Evolutionary conservation across 2,888 invertebrate species (phyloP).

Genomic region (Choristoneura rosaceana): DNA sequence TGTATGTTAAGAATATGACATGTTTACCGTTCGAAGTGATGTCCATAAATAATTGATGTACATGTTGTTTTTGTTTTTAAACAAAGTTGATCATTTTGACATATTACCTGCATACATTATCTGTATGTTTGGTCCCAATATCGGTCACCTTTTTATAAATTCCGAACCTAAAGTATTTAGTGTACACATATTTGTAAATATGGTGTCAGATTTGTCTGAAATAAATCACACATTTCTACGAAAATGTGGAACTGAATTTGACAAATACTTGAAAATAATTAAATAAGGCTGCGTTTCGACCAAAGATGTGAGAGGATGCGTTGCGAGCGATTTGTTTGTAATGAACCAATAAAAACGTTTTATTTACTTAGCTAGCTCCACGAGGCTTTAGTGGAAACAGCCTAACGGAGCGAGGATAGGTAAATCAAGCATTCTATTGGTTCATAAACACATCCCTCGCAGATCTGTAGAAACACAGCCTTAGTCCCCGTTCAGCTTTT

Average conservation of each 20-base stretch:
- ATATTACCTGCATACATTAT: neutral
- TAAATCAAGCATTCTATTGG: too few species aligned
- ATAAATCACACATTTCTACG: constrained; percentile 1
- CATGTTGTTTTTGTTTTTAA: neutral
- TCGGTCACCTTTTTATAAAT: neutral
- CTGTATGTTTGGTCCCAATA: neutral
- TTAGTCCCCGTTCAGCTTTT: constrained; percentile 1
- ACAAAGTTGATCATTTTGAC: neutral
- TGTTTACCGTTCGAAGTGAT: neutral
- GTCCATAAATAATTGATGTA: neutral
- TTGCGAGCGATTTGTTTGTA: too few species aligned
- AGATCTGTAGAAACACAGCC: too few species aligned
- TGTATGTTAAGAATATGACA: neutral
- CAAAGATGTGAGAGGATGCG: too few species aligned
- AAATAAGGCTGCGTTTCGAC: too few species aligned
- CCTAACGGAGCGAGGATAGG: too few species aligned
- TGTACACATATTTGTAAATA: constrained; percentile 9
- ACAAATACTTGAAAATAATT: constrained; percentile 10
- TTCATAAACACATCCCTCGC: too few species aligned
- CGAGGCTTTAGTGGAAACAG: too few species aligned
- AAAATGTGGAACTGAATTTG: neutral
- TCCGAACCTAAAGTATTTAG: neutral
- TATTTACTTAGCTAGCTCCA: too few species aligned
- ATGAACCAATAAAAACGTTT: too few species aligned
- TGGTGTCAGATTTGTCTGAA: constrained; percentile 1